Percentiles rank a stretch among this genome's conserved stretches.
phyloP scores from a whole-genome alignment of 2,113 vertebrate species.

The Myiagra hebetior region DNA sequence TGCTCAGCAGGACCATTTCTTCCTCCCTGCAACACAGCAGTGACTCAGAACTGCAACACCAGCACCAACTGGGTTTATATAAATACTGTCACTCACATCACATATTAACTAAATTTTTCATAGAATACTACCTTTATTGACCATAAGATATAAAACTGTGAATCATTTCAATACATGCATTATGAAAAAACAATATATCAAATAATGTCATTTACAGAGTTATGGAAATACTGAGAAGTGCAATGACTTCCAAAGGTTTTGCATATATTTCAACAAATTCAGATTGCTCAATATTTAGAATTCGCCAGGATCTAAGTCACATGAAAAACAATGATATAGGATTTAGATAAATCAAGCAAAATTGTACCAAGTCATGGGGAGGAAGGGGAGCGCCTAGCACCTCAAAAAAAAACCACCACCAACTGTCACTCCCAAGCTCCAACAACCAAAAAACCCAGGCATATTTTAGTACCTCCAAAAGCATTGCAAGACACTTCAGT shows the following conservation, averaged over 20 bases:
- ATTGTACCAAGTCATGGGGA: background rate
- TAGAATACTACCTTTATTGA: background rate
- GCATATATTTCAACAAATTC: background rate
- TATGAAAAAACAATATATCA: background rate
- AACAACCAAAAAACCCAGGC: rapidly evolving
- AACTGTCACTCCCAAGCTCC: background rate
- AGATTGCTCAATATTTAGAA: background rate
- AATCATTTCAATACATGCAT: background rate
- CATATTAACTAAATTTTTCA: background rate
- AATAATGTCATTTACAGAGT: background rate
- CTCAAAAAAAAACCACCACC: rapidly evolving
- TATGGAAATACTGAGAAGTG: background rate
- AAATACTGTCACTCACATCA: background rate
- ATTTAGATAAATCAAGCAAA: background rate
- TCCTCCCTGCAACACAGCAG: background rate
- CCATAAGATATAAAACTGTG: background rate
- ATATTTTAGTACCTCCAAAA: background rate
- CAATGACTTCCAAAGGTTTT: background rate
- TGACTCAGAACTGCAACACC: rapidly evolving
- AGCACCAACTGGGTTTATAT: background rate
- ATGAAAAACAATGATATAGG: background rate
- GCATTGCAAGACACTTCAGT: background rate
- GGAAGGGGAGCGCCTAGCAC: rapidly evolving
- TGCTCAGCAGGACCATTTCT: background rate
- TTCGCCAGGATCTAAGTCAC: background rate